These are phyloP conservation scores for Staurois parvus DNA, from an alignment of 2,797 vertebrate species.

Conservation along the genomic window DNA sequence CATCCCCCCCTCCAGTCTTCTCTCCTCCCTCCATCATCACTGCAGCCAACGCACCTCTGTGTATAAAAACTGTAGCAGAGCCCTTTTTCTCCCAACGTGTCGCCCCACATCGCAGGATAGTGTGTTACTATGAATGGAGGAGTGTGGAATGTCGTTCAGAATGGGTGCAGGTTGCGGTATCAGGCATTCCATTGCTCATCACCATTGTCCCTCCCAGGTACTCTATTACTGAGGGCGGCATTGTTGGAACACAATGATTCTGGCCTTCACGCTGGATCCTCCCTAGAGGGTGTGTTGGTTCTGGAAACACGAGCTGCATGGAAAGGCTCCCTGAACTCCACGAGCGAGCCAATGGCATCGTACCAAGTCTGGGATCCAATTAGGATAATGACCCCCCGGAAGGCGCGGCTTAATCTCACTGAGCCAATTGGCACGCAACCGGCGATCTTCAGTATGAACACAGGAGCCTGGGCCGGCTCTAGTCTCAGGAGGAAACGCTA, in stretches of 20 bases:
- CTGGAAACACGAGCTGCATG: background rate
- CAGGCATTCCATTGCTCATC: too few species aligned
- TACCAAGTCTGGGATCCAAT: slow-evolving; percentile 65
- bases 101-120: too few species aligned
- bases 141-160: too few species aligned
- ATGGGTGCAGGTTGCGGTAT: too few species aligned
- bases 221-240: slow-evolving; percentile 47
- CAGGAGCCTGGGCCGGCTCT: background rate
- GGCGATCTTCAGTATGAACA: slow-evolving; percentile 11
- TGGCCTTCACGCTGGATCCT: background rate
- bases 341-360: slow-evolving; percentile 48
- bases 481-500: background rate
- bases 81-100: too few species aligned
- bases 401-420: slow-evolving; percentile 44
- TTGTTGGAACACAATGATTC: slow-evolving; percentile 51
- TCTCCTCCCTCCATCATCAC: too few species aligned
- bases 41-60: too few species aligned
- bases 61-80: too few species aligned
- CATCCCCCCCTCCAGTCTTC: too few species aligned
- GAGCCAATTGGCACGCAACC: slow-evolving; percentile 18
- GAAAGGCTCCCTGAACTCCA: slow-evolving; percentile 59
- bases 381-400: slow-evolving; percentile 55
- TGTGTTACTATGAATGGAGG: too few species aligned
- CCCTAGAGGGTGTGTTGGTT: slow-evolving; percentile 53
- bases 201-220: background rate